Percentiles rank a stretch among this genome's conserved stretches.
These are phyloP conservation scores for Amphimedon queenslandica DNA, from an alignment of 37 sponge, comb jelly and placozoan species.

Conservation along the genomic window DNA sequence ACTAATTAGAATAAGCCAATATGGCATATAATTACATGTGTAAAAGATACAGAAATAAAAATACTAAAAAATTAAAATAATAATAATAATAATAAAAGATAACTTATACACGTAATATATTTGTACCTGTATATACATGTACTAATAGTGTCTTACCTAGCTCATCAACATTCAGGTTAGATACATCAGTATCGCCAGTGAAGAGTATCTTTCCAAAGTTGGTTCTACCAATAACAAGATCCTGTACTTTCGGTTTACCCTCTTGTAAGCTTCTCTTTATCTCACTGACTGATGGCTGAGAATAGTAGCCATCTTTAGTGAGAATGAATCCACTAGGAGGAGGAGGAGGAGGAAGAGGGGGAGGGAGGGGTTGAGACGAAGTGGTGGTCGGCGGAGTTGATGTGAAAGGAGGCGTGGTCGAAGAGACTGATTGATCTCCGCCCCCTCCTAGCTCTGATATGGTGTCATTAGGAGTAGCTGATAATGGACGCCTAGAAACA, in stretches of 20 bases:
- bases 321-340: constrained; percentile 16
- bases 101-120: too few species aligned
- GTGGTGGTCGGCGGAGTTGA: not conserved
- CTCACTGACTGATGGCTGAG: constrained; percentile 58
- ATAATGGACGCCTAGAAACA: too few species aligned
- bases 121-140: not conserved
- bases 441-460: too few species aligned
- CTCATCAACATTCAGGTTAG: constrained; percentile 78
- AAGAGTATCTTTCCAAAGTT: constrained; percentile 66
- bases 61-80: too few species aligned
- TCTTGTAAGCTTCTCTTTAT: constrained; percentile 5
- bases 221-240: constrained; percentile 70
- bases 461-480: too few species aligned
- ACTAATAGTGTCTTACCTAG: constrained; percentile 45
- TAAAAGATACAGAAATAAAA: too few species aligned
- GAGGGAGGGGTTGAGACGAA: constrained; percentile 5
- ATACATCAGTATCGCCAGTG: constrained; percentile 64
- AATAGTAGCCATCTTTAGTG: constrained; percentile 54
- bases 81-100: not conserved
- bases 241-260: constrained; percentile 23
- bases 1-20: too few species aligned
- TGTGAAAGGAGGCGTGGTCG: constrained; percentile 4
- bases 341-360: not conserved
- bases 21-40: too few species aligned
- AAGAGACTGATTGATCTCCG: not conserved